phyloP scores from a whole-genome alignment of 2,113 vertebrate genomes.

The Xenopus laevis region DNA sequence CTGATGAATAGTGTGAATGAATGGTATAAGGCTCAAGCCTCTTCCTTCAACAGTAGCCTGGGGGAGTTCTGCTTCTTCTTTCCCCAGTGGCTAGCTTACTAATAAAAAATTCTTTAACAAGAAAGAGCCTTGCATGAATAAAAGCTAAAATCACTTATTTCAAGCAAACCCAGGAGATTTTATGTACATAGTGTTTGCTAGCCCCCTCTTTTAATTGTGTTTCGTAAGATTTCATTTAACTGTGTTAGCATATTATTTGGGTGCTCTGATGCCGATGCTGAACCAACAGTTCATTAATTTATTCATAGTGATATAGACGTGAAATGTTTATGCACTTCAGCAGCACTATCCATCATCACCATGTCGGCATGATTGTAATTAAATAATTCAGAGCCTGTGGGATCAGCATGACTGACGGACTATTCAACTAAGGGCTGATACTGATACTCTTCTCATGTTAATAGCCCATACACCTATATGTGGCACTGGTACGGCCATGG shows the following conservation, averaged over 20 bases:
- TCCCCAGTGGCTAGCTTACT: constrained; percentile 16
- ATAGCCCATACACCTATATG: neutral
- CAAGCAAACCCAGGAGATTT: constrained; percentile 18
- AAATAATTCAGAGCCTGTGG: constrained; percentile 7
- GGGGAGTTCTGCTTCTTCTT: neutral
- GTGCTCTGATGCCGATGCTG: neutral
- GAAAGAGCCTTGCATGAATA: constrained; percentile 14
- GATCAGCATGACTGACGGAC: neutral
- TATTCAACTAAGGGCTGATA: neutral
- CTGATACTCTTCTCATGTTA: neutral
- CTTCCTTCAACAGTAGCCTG: constrained; percentile 8
- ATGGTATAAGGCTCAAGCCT: neutral
- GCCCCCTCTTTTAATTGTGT: constrained; percentile 8
- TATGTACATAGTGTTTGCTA: constrained; percentile 3
- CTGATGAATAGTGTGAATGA: neutral
- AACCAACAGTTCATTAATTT: neutral
- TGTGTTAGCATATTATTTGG: neutral
- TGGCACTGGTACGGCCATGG: neutral
- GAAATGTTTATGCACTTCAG: neutral
- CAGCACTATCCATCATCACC: neutral
- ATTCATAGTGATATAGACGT: neutral
- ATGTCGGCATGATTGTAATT: constrained; percentile 1
- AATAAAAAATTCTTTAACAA: constrained; percentile 37
- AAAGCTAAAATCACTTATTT: constrained; percentile 28
- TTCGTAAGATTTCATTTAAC: constrained; percentile 11